Base-by-base conservation (phyloP, 2,797 vertebrate genomes). In the Chaetodon trifasciatus region DNA sequence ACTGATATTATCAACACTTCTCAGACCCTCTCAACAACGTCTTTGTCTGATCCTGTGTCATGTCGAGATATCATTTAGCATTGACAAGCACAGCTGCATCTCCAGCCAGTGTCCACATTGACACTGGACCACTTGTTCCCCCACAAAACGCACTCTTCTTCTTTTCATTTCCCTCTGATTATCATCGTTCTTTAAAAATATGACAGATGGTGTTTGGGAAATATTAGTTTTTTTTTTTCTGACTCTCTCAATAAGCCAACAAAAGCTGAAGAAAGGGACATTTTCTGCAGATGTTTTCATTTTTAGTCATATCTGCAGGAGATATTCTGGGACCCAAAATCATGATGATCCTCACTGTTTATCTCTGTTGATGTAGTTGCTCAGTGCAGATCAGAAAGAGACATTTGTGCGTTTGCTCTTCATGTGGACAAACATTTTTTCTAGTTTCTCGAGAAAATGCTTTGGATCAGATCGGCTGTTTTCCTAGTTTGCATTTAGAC, bases 171-270 rank as follows among this genome's bases (percentile, higher is more conserved):
- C 55, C 28, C 58, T 55, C 57, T 78, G 58, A 73, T 79, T 66
- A 49, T 80, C 64, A 67, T 39, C 61, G 37, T 67, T 64, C 32
- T 64, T 66, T 63, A 57, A 55, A 79, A 83, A 64, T 50, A 85
- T 64, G 55, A 74, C 81, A 66, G 70, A 63, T 78, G 73, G 64
- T 75, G 56, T 74, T 75, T 50, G 52, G 63, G 57, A 81, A 72
- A 63, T 71, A 60, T 81, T 53, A 32, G 28, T 50, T 52, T 11
- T 69, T 72, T 70, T 17, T 16, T 37, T 28, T 17, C 42, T 15
- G 32, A 32, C n/a, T 55, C 66, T 64, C 70, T 56, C 24, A 47
- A 35, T 16, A 57, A 68, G 8, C 16, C 35, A 28, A 53, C 32
- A 70, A 35, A 61, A 66, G 53, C 69, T 23, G 61, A 74, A 49